A percentile compares a stretch with the other conserved stretches of the same genome.
Conservation (phyloP, 2,888 invertebrate species). For the Villa cingulata region DNA sequence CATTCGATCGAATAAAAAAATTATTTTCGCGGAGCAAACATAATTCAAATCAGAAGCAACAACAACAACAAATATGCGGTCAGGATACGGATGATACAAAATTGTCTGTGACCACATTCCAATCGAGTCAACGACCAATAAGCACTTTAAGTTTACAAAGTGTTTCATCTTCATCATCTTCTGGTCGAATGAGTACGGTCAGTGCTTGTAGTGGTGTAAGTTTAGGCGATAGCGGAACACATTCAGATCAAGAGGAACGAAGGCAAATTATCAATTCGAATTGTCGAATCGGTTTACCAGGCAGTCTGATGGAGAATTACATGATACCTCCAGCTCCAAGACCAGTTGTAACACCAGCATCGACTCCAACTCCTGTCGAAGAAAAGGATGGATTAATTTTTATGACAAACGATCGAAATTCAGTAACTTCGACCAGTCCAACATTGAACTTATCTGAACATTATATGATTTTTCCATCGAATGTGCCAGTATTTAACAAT, state of each 20-base stretch:
- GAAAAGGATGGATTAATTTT: slow-evolving; percentile 32
- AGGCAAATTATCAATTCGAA: slow-evolving; percentile 17
- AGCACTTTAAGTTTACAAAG: slow-evolving; percentile 56
- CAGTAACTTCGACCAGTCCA: slow-evolving; percentile 15
- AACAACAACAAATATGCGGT: neutral
- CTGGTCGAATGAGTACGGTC: slow-evolving; percentile 68
- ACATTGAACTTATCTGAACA: slow-evolving; percentile 24
- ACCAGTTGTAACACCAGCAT: slow-evolving; percentile 34
- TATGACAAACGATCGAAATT: slow-evolving; percentile 19
- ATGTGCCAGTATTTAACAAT: slow-evolving; percentile 27
- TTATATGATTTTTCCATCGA: slow-evolving; percentile 35
- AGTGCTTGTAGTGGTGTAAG: slow-evolving; percentile 60
- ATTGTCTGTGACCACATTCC: slow-evolving; percentile 29
- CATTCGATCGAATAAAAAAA: slow-evolving; percentile 64
- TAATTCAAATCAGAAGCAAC: neutral
- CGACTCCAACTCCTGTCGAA: slow-evolving; percentile 28
- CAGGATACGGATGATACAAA: slow-evolving; percentile 28
- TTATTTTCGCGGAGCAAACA: slow-evolving; percentile 55
- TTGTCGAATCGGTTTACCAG: slow-evolving; percentile 29
- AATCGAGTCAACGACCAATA: slow-evolving; percentile 42
- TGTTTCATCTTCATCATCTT: slow-evolving; percentile 58
- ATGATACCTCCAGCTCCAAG: slow-evolving; percentile 50
- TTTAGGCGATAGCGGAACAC: slow-evolving; percentile 70
- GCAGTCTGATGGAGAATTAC: slow-evolving; percentile 43
- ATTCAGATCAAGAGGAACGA: slow-evolving; percentile 70